Evolutionary conservation across 2,113 vertebrate species (phyloP), one percentile per base, ranked within the genome.

Genomic region (Hymenochirus boettgeri): DNA sequence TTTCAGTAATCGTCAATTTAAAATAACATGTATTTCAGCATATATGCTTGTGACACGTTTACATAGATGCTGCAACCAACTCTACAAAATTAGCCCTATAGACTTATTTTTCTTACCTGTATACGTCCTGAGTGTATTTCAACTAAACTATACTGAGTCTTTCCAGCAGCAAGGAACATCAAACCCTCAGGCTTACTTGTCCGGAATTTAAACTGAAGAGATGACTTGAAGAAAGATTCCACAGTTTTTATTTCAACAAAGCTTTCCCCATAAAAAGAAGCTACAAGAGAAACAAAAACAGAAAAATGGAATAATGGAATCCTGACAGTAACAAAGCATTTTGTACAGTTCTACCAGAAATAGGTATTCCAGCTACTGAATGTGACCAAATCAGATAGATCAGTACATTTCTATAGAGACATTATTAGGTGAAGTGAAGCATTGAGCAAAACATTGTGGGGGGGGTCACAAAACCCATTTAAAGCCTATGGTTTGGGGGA

Each of bases 231-330:
- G 22, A 79, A 88, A 35, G 76, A 71, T 71, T 94, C 89, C 26
- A 65, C 42, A 62, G 79, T 72, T 50, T 83, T 92, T 71, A 95
- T 73, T 59, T 87, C 85, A 58, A 93, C 85, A 64, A 89, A 96
- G 59, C 92, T 88, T 72, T 92, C 78, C 2, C 94, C 93, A 18
- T 89, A 93, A 81, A 97, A 94, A 1, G 90, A 96, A 47, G 80
- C 92, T 96, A 76, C 15, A 72, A 63, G 19, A 18, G 31, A 62
- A n/a, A 72, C 61, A 72, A 13, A 2, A 46, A 10, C 4, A 26
- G 3, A 35, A 35, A 56, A 33, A 35, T 12, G 18, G 29, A 27
- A 9, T 26, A 9, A 31, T 29, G 17, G 6, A 29, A 1, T 7
- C 25, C 10, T 11, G 7, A 12, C 10, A 35, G 33, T 13, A 35